Percentiles rank a stretch among this genome's conserved stretches.
Conservation (phyloP, 2,888 invertebrate genomes). For the Nyleta sp. region DNA sequence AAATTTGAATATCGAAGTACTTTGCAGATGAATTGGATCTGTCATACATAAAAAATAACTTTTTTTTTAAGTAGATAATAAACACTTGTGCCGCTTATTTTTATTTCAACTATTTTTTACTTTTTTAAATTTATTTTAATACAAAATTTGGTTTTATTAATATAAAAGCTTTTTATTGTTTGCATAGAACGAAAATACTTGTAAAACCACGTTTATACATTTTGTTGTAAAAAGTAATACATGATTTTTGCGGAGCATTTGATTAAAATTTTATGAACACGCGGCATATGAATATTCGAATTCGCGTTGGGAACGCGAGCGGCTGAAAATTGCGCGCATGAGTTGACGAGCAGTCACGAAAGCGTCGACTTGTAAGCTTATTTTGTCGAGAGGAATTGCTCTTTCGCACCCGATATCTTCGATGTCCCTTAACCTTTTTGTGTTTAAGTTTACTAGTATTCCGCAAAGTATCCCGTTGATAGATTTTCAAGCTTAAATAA, state of each 20-base stretch:
- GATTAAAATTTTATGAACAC: conserved; percentile 11
- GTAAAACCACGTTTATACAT: background rate
- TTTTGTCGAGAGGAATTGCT: conserved; percentile 28
- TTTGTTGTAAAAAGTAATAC: background rate
- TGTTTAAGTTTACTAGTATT: background rate
- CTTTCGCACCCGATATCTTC: conserved; percentile 24
- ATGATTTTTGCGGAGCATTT: conserved; percentile 9
- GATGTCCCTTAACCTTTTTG: conserved; percentile 15
- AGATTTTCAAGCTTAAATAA: background rate
- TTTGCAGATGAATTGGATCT: too few species aligned
- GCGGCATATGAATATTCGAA: conserved; percentile 14
- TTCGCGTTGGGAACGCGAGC: background rate
- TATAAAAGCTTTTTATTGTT: too few species aligned
- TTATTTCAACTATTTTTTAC: too few species aligned
- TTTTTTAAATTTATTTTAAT: too few species aligned
- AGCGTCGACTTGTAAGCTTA: conserved; percentile 27
- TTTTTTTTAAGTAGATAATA: too few species aligned
- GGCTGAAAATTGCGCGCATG: conserved; percentile 26
- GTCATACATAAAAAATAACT: too few species aligned
- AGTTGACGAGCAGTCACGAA: conserved; percentile 42
- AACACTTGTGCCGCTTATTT: too few species aligned
- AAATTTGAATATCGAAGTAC: too few species aligned
- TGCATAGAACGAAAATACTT: too few species aligned
- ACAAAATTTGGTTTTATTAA: too few species aligned
- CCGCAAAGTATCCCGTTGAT: background rate